Conservation (phyloP, 2,888 invertebrate genomes). For the Aethes cnicana region DNA sequence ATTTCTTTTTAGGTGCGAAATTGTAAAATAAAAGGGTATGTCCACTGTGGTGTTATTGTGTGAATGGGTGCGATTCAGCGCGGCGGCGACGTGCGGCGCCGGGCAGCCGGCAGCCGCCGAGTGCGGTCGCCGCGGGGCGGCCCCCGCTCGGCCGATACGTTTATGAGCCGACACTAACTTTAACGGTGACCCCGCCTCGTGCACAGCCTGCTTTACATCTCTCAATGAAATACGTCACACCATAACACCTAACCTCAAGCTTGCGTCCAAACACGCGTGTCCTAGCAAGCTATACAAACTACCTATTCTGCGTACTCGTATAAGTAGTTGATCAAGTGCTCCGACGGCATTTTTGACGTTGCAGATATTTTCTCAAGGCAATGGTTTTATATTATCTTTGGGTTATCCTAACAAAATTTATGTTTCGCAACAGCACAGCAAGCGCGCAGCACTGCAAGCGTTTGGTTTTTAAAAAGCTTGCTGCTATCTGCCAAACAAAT, state of each 20-base stretch:
- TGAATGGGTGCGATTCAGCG: constrained; percentile 80
- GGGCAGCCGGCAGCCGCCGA: constrained; percentile 73
- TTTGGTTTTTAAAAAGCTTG: too few species aligned
- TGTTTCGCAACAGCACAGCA: too few species aligned
- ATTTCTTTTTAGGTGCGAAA: too few species aligned
- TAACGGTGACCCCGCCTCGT: constrained; percentile 72
- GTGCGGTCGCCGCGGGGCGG: constrained; percentile 77
- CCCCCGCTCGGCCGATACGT: constrained; percentile 63
- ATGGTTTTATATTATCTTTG: too few species aligned
- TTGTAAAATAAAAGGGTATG: constrained; percentile 32
- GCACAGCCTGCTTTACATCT: constrained; percentile 71
- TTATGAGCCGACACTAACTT: constrained; percentile 79
- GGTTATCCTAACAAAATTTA: too few species aligned
- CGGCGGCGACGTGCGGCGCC: constrained; percentile 73
- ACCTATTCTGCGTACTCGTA: background rate
- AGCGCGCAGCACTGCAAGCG: too few species aligned
- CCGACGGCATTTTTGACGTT: background rate
- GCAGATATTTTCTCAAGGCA: background rate
- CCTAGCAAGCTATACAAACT: constrained; percentile 17
- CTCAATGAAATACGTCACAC: constrained; percentile 65
- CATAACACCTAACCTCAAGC: constrained; percentile 39
- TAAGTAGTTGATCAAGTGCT: constrained; percentile 4
- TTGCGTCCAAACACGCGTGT: constrained; percentile 19
- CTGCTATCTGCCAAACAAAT: too few species aligned
- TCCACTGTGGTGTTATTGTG: constrained; percentile 45